phyloP scores from a whole-genome alignment of 2,797 vertebrate genomes.

The Oreochromis grahami region DNA sequence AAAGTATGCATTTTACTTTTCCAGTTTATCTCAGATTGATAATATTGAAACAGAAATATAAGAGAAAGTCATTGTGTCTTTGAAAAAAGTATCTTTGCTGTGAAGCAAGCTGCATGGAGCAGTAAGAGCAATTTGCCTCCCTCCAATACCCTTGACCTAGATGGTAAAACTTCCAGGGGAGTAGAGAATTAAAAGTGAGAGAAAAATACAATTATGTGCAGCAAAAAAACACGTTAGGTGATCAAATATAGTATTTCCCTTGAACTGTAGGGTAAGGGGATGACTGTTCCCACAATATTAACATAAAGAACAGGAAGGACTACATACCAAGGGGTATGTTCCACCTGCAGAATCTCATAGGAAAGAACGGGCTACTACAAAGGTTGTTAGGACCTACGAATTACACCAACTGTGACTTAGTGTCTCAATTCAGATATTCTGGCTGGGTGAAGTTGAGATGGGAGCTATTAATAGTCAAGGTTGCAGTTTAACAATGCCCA shows the following conservation, averaged over 20 bases:
- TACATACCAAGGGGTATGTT: slow-evolving; percentile 38
- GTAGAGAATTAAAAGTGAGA: slow-evolving; percentile 68
- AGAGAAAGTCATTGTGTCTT: slow-evolving; percentile 60
- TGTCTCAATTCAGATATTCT: slow-evolving; percentile 28
- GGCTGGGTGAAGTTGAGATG: slow-evolving; percentile 17
- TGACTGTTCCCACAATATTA: slow-evolving; percentile 51
- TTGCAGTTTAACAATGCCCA: slow-evolving; percentile 28
- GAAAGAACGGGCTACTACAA: slow-evolving; percentile 31
- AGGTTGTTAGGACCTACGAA: slow-evolving; percentile 45
- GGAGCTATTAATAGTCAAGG: slow-evolving; percentile 40
- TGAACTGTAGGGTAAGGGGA: slow-evolving; percentile 69
- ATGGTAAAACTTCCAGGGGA: slow-evolving; percentile 69
- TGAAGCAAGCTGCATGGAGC: slow-evolving; percentile 35
- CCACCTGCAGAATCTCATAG: slow-evolving; percentile 26
- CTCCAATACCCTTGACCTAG: slow-evolving; percentile 76
- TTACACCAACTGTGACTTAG: slow-evolving; percentile 52
- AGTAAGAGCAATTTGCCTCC: slow-evolving; percentile 48
- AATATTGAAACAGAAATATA: slow-evolving; percentile 8
- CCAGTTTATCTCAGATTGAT: slow-evolving; percentile 12
- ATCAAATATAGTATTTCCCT: slow-evolving; percentile 80
- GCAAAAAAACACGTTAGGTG: slow-evolving; percentile 16
- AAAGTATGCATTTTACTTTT: slow-evolving; percentile 5
- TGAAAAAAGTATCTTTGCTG: slow-evolving; percentile 34
- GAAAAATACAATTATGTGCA: slow-evolving; percentile 67
- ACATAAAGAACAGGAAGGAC: slow-evolving; percentile 42